These are phyloP conservation scores for Pogonocichla stellata DNA, from an alignment of 2,113 vertebrate species.

Conservation along the genomic window DNA sequence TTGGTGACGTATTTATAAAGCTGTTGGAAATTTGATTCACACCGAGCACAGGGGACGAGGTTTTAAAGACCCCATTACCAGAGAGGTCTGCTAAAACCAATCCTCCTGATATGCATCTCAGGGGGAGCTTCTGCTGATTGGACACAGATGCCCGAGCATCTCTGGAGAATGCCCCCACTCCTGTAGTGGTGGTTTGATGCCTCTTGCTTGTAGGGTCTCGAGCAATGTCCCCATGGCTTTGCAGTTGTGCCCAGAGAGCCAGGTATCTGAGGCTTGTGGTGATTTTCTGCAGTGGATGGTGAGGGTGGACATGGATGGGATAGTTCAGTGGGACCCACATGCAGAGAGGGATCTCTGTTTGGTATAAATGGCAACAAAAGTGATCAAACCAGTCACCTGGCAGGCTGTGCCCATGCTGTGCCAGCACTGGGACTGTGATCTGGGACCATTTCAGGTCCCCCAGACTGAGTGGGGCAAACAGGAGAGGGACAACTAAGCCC, in stretches of 20 bases:
- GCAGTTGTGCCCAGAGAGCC: neutral
- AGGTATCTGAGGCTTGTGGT: rapidly evolving
- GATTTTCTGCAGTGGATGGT: neutral
- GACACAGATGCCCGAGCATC: neutral
- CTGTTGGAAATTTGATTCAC: slow-evolving; percentile 32
- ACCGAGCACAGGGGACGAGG: neutral
- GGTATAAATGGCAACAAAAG: neutral
- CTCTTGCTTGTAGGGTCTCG: neutral
- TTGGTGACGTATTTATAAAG: slow-evolving; percentile 62
- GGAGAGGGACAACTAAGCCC: neutral
- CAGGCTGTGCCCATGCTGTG: neutral
- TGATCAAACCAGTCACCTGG: neutral
- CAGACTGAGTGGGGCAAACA: neutral
- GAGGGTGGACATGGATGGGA: neutral
- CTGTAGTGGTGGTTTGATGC: neutral
- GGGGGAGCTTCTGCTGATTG: neutral
- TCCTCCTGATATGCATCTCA: neutral
- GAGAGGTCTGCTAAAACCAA: neutral
- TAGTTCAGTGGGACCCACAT: neutral
- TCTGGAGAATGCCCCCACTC: neutral
- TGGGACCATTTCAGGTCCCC: neutral
- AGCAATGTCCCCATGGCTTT: neutral
- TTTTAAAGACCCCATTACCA: neutral
- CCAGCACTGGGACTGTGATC: neutral
- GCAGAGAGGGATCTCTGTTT: neutral